phyloP scores from a whole-genome alignment of 2,797 vertebrate species.

The Nannoperca australis region DNA sequence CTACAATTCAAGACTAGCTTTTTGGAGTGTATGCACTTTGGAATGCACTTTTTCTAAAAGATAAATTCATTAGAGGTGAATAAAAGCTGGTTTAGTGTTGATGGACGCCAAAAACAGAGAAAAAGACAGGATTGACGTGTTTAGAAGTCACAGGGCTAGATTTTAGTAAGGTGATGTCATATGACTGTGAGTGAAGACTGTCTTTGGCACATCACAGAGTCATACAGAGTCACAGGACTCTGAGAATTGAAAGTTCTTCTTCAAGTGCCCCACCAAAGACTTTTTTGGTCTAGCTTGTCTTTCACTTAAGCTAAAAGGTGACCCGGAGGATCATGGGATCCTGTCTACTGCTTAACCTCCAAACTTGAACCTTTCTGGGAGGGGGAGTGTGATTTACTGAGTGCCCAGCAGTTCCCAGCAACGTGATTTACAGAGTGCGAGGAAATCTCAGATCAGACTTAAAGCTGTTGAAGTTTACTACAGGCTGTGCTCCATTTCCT shows the following conservation, averaged over 20 bases:
- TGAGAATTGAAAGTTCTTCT: slow-evolving; percentile 9
- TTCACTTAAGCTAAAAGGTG: slow-evolving; percentile 34
- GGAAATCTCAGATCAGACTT: slow-evolving; percentile 52
- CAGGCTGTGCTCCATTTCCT: slow-evolving; percentile 40
- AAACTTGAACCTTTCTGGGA: slow-evolving; percentile 41
- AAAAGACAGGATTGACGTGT: not conserved
- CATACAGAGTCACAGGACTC: no score
- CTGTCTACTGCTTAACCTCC: slow-evolving; percentile 57
- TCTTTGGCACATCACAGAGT: slow-evolving; percentile 9
- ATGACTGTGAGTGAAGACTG: slow-evolving; percentile 1
- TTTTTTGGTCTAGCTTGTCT: not conserved
- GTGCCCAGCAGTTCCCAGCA: slow-evolving; percentile 41
- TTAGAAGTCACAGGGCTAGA: not conserved
- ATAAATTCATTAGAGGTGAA: not conserved
- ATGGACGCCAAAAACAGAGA: not conserved
- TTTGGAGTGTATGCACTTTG: not conserved
- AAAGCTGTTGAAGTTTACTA: slow-evolving; percentile 47
- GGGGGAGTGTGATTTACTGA: slow-evolving; percentile 55
- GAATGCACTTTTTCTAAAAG: not conserved
- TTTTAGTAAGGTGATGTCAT: not conserved
- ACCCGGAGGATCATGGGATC: slow-evolving; percentile 53
- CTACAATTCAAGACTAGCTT: not conserved
- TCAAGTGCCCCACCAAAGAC: not conserved
- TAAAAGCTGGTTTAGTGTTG: not conserved
- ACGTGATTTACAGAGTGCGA: slow-evolving; percentile 58